These are phyloP conservation scores for Crotalus helleri DNA, from an alignment of 2,113 vertebrate genomes.

Conservation along the genomic window DNA sequence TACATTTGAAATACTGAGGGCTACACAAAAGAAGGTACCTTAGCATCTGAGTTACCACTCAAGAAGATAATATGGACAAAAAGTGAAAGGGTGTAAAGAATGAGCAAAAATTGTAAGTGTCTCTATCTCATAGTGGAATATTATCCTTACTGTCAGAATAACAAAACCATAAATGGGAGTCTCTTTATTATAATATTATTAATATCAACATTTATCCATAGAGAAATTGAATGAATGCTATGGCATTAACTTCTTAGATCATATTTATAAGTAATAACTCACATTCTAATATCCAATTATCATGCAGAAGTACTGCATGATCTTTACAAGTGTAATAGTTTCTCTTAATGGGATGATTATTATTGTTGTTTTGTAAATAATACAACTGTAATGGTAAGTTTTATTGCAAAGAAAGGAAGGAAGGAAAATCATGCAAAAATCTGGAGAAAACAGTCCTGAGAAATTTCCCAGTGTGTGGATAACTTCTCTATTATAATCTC, in stretches of 20 bases:
- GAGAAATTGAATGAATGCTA: not conserved
- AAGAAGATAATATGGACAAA: not conserved
- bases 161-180: not conserved
- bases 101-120: not conserved
- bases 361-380: not conserved
- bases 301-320: not conserved
- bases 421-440: not conserved
- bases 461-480: not conserved
- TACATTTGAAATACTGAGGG: not conserved
- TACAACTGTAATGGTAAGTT: not conserved
- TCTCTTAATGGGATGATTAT: not conserved
- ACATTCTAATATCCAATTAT: not conserved
- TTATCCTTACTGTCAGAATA: not conserved
- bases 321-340: not conserved
- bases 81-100: not conserved
- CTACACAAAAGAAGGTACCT: not conserved
- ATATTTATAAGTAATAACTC: not conserved
- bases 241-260: not conserved
- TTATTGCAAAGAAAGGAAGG: not conserved
- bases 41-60: not conserved
- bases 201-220: not conserved
- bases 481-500: not conserved
- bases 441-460: not conserved
- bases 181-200: not conserved
- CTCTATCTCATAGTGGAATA: not conserved